Evolutionary conservation across 92 coral and sea anemone genomes (phyloP).

Genomic region (Epizoanthus scotinus): DNA sequence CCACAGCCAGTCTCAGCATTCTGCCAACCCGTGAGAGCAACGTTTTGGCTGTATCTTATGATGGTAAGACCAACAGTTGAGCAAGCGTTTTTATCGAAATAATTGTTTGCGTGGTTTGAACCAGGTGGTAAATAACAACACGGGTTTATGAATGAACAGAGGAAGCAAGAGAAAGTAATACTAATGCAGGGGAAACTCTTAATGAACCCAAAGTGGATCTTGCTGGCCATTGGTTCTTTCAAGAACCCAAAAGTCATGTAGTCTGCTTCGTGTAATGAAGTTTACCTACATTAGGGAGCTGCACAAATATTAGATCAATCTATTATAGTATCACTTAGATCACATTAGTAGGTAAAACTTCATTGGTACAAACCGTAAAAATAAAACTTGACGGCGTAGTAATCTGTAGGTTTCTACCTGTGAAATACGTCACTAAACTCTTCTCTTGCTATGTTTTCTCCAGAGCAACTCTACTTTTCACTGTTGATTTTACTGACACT

Average conservation of each 20-base stretch:
- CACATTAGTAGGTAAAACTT: slow-evolving; percentile 13
- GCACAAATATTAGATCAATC: neutral
- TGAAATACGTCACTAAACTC: neutral
- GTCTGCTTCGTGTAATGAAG: slow-evolving; percentile 17
- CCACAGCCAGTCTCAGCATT: slow-evolving; percentile 22
- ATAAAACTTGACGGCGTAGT: neutral
- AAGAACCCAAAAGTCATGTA: slow-evolving; percentile 2
- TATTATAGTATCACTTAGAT: slow-evolving; percentile 21
- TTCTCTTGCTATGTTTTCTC: neutral
- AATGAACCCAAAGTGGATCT: slow-evolving; percentile 15
- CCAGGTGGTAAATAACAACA: slow-evolving; percentile 7
- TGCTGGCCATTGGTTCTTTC: slow-evolving; percentile 8
- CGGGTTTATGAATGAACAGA: neutral
- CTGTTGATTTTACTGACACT: neutral
- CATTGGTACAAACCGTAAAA: neutral
- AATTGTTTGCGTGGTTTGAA: slow-evolving; percentile 32
- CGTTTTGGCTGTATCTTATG: neutral
- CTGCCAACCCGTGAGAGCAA: neutral
- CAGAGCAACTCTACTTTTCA: neutral
- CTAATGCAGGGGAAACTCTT: too few species aligned
- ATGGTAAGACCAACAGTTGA: neutral
- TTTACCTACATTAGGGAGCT: slow-evolving; percentile 1
- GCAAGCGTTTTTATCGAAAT: slow-evolving; percentile 16
- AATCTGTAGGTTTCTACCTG: neutral
- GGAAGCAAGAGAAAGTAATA: neutral